A percentile compares a stretch with the other conserved stretches of the same genome.
These are phyloP conservation scores for Hypotaenidia okinawae DNA, from an alignment of 2,797 vertebrate genomes.

Conservation along the genomic window DNA sequence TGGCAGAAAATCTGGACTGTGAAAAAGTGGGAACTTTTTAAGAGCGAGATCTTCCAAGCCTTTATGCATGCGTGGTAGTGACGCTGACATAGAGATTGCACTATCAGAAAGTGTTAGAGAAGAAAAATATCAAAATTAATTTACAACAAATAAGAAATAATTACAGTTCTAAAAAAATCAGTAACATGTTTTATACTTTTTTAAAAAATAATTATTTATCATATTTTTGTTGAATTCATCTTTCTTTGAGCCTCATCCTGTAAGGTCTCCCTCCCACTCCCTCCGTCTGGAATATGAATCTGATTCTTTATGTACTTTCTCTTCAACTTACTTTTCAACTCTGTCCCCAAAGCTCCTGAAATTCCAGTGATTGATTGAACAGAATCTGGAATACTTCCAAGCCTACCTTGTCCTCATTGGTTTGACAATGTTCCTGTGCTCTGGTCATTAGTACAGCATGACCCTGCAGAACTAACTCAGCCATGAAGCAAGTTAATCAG, in stretches of 20 bases:
- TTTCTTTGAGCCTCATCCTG: background rate
- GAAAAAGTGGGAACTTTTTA: background rate
- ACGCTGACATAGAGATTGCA: background rate
- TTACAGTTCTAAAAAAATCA: background rate
- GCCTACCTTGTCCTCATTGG: conserved; percentile 51
- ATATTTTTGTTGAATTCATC: background rate
- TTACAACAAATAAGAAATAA: background rate
- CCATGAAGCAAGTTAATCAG: conserved; percentile 76
- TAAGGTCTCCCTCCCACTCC: background rate
- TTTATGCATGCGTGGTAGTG: background rate
- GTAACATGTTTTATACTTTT: background rate
- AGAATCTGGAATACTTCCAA: conserved; percentile 61
- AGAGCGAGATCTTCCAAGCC: background rate
- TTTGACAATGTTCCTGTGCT: conserved; percentile 48
- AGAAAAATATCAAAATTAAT: background rate
- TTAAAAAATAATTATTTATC: background rate
- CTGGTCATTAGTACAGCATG: conserved; percentile 63
- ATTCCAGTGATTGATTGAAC: conserved; percentile 65
- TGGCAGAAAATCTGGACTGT: background rate
- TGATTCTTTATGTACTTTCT: conserved; percentile 1
- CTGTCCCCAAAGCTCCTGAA: conserved; percentile 46
- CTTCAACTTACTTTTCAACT: conserved; percentile 48
- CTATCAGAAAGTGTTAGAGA: background rate
- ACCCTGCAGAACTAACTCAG: conserved; percentile 68
- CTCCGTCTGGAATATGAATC: background rate